Evolutionary conservation across 2,113 vertebrate genomes (phyloP), one percentile per base, ranked within the genome.

Genomic region (Poecile atricapillus): DNA sequence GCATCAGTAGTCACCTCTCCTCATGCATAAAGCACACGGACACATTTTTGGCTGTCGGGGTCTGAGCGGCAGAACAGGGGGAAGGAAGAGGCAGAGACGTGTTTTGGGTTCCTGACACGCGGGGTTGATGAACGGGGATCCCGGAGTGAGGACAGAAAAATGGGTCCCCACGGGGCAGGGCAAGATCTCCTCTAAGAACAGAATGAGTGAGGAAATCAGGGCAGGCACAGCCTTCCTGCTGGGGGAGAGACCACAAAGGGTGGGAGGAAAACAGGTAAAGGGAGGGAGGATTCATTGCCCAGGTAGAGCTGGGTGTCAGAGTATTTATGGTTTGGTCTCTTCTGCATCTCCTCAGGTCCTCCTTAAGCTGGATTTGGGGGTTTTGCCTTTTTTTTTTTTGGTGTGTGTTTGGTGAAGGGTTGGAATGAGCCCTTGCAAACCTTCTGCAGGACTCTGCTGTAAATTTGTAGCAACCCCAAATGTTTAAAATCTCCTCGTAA

Each of bases 61-160:
- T 44, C 71, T 55, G 94, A 93, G 81, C 89, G 69, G 74, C 47
- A 84, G 47, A 43, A 24, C 27, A 44, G 16, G 78, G 78, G 91
- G 78, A 90, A 96, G 60, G 86, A 95, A 95, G 92, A 53, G 69
- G 83, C 55, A 50, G 41, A 86, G 95, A 82, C 78, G 46, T 21
- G 43, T 86, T 97, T 90, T 82, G 90, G 62, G 79, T 10, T 90
- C 87, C 91, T 95, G 95, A 88, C 97, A 83, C 83, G 79, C 15
- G 39, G 75, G 64, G 81, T 68, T 96, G 94, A 94, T 82, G 91
- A 92, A 94, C 84, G 82, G 91, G 91, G 94, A 97, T 91, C 33
- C 37, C 68, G 75, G 93, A 85, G 97, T 94, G 97, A 97, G 96
- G 97, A 98, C 94, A 97, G 98, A 98, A 97, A 97, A 97, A 98